Conservation (phyloP, 2,113 vertebrate species). For the Oplegnathus fasciatus region DNA sequence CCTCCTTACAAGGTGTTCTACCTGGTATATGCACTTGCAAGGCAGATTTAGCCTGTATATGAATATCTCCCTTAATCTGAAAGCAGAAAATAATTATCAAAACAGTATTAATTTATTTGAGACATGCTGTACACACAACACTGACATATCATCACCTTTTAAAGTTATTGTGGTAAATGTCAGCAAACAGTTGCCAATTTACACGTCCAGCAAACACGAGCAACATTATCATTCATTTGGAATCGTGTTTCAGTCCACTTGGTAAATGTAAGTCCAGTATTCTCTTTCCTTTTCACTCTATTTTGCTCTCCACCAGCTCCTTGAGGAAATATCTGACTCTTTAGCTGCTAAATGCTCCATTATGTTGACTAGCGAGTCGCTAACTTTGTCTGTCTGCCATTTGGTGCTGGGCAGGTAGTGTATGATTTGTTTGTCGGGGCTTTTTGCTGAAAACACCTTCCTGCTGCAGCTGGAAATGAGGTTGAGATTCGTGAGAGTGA, state of each 20-base stretch:
- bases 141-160: too few species aligned
- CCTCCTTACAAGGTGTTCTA: neutral
- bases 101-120: neutral
- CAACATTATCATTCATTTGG: neutral
- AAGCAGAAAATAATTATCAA: neutral
- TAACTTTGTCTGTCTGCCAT: neutral
- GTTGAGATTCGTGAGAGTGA: neutral
- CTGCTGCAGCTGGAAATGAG: neutral
- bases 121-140: too few species aligned
- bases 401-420: neutral
- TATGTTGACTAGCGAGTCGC: neutral
- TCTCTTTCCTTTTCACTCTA: neutral
- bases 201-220: too few species aligned
- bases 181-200: too few species aligned
- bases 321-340: neutral
- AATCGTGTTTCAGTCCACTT: neutral
- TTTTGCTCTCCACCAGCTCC: neutral
- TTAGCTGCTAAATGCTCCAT: neutral
- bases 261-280: neutral
- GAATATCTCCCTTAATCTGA: neutral
- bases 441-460: neutral
- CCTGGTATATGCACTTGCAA: neutral
- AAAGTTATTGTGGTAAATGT: too few species aligned
- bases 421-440: neutral
- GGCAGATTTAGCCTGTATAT: neutral